These are phyloP conservation scores for Pogonomyrmex californicus DNA, from an alignment of 1,140 invertebrate genomes.

Conservation along the genomic window DNA sequence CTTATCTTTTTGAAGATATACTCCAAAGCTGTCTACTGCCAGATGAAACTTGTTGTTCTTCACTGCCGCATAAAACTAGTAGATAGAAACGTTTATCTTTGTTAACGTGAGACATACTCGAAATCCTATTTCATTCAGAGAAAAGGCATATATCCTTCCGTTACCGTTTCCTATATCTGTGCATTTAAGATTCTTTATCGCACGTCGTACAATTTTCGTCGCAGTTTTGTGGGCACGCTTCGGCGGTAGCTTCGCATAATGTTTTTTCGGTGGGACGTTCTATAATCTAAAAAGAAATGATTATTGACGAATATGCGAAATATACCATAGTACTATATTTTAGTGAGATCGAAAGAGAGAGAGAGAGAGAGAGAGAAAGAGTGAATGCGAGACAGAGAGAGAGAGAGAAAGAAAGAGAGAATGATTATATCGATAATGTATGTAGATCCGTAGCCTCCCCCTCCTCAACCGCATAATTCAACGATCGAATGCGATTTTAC, in stretches of 20 bases:
- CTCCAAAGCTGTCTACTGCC: conserved; percentile 30
- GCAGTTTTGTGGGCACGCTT: conserved; percentile 5
- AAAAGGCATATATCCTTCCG: background rate
- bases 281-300: conserved; percentile 32
- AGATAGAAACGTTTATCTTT: background rate
- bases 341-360: conserved; percentile 60
- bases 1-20: conserved; percentile 5
- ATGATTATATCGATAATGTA: conserved; percentile 74
- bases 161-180: background rate
- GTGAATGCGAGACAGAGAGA: background rate
- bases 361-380: background rate
- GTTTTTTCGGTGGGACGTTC: conserved; percentile 5
- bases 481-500: conserved; percentile 65
- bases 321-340: conserved; percentile 75
- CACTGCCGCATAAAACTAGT: background rate
- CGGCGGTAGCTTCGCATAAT: background rate
- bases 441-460: conserved; percentile 61
- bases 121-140: background rate
- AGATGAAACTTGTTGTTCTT: background rate
- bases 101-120: background rate
- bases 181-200: conserved; percentile 5
- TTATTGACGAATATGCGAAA: conserved; percentile 68
- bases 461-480: background rate
- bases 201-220: conserved; percentile 32
- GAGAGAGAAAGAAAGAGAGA: conserved; percentile 17